Conservation (phyloP, 64 coral and sea anemone genomes). For the Anthopleura sola region DNA sequence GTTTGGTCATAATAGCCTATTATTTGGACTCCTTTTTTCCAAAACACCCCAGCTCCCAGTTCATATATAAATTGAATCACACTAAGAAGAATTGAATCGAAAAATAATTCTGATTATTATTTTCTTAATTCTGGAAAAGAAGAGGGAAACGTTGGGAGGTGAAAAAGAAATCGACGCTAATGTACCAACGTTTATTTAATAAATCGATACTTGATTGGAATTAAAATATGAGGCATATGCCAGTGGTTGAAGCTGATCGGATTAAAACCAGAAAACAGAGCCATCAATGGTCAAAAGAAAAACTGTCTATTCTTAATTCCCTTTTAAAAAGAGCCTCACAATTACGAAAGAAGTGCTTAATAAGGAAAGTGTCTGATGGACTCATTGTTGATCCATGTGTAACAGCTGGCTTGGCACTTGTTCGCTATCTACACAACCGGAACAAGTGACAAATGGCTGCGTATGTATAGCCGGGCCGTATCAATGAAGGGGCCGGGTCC, state of each 20-base stretch:
- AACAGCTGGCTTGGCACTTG: slow-evolving; percentile 8
- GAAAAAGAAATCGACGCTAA: neutral
- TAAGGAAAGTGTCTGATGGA: slow-evolving; percentile 5
- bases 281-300: slow-evolving; percentile 26
- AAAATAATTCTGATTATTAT: too few species aligned
- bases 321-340: slow-evolving; percentile 10
- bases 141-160: neutral
- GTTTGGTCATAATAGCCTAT: neutral
- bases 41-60: neutral
- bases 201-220: neutral
- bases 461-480: neutral
- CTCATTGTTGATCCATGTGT: slow-evolving; percentile 2
- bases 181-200: neutral
- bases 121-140: neutral
- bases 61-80: neutral
- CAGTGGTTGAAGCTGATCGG: neutral
- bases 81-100: too few species aligned
- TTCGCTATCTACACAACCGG: neutral
- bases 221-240: neutral
- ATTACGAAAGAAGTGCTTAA: slow-evolving; percentile 8
- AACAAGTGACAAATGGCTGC: neutral
- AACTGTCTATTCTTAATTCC: slow-evolving; percentile 6
- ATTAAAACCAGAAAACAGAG: neutral
- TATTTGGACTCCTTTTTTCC: neutral
- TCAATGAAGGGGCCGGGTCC: too few species aligned